Base-by-base conservation (phyloP, 2,888 invertebrate species). In the Venusia cambrica region DNA sequence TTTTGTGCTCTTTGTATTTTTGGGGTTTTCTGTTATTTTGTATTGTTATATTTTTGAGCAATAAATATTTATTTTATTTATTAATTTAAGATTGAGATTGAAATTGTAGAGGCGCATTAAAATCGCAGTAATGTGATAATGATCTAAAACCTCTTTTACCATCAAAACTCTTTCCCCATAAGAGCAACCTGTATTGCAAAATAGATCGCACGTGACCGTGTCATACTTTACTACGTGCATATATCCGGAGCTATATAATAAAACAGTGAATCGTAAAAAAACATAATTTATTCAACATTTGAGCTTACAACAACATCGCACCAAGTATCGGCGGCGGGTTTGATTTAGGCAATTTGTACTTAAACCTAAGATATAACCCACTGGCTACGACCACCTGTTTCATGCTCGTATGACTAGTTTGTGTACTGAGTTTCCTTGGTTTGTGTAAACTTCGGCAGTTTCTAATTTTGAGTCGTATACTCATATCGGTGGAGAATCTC, bases 341-440 rank as follows among this genome's bases (percentile, higher is more conserved):
- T 31, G 56, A 41, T 41, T 72, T 69, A 22, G 64, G 74, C 40
- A 77, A 38, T 57, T 62, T 83, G 62, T 75, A 87, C 57, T 64
- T 83, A 71, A 87, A 88, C 38, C 85, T 75, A 56, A 78, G 67
- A 20, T 87, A 57, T 1, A 76, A 45, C 12, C 85, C 85, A 28
- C 73, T 73, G 0, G 83, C 85, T 0, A 77, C 60, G 0, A 76
- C 57, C 0, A 73, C 73, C 4, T 62, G 63, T 1, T 30, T n/a
- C n/a, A n/a, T n/a, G n/a, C n/a, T 46, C 6, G 34, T 21, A 5
- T 22, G 32, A 38, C 31, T 45, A 44, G 25, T 51, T 38, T 38
- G 54, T 13, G 27, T 13, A 36, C 16, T 32, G 12, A 28, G 9
- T 26, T 12, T 22, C 12, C 31, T 34, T 0, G 49, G 38, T 3